Conservation (phyloP, 2,797 vertebrate species). For the Parotocinclus haroldoi region DNA sequence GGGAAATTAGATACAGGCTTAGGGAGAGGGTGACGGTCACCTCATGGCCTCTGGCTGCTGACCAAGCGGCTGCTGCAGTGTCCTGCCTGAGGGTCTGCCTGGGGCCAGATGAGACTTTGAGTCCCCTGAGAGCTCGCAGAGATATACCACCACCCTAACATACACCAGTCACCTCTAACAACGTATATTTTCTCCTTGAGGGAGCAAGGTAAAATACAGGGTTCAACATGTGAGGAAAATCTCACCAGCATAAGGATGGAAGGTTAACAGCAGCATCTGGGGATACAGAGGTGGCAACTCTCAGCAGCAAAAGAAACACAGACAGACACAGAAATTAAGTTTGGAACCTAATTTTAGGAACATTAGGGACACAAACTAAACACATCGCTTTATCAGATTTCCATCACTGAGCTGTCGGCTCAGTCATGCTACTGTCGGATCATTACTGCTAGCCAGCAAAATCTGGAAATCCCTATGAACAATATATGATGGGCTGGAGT, state of each 20-base stretch:
- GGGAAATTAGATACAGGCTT: constrained; percentile 11
- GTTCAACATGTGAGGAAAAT: neutral
- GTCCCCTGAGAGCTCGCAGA: constrained; percentile 68
- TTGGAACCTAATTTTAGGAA: too few relatives aligned
- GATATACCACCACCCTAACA: constrained; percentile 33
- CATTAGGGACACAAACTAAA: too few relatives aligned
- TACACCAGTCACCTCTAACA: constrained; percentile 26
- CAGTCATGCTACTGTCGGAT: too few relatives aligned
- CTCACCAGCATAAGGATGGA: neutral
- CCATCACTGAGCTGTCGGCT: too few relatives aligned
- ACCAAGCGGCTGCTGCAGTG: constrained; percentile 68
- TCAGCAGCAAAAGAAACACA: neutral
- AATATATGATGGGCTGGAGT: too few relatives aligned
- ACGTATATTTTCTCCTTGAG: neutral
- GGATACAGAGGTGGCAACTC: constrained; percentile 4
- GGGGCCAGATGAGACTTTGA: constrained; percentile 71
- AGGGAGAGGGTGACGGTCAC: constrained; percentile 46
- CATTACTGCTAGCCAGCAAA: too few relatives aligned
- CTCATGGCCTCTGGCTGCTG: constrained; percentile 62
- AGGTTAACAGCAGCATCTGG: constrained; percentile 1
- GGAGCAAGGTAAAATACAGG: neutral
- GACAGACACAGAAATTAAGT: neutral
- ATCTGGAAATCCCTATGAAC: too few relatives aligned
- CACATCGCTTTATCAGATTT: too few relatives aligned
- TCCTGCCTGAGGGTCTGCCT: constrained; percentile 73